These are phyloP conservation scores for Hemiscyllium ocellatum DNA, from an alignment of 2,113 vertebrate species.

Conservation along the genomic window DNA sequence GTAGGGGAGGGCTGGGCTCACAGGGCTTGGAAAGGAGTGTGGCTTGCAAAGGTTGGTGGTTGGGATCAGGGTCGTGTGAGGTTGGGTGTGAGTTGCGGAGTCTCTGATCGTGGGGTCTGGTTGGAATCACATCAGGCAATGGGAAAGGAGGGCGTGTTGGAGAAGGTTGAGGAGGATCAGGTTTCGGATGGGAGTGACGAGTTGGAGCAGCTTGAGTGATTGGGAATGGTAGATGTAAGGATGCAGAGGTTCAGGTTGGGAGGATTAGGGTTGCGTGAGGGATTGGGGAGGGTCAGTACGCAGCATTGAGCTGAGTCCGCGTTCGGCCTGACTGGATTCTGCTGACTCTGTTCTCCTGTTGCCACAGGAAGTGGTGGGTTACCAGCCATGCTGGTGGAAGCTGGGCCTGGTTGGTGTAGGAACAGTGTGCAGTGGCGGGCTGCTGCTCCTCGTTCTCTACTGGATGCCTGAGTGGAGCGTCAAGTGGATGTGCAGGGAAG, in stretches of 20 bases:
- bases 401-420: conserved; percentile 42
- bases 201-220: too few relatives aligned
- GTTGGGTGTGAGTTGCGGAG: too few relatives aligned
- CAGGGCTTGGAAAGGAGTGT: neutral
- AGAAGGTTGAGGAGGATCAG: too few relatives aligned
- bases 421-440: conserved; percentile 41
- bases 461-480: conserved; percentile 45
- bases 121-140: too few relatives aligned
- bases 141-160: too few relatives aligned
- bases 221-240: too few relatives aligned
- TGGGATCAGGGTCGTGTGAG: too few relatives aligned
- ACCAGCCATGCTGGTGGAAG: conserved; percentile 41
- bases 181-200: too few relatives aligned
- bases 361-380: conserved; percentile 42
- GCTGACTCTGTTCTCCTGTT: neutral
- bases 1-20: neutral
- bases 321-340: neutral
- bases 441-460: conserved; percentile 45
- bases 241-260: neutral
- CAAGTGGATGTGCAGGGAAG: conserved; percentile 39
- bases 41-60: too few relatives aligned
- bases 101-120: too few relatives aligned
- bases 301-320: too few relatives aligned
- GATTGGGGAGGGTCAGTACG: neutral
- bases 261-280: neutral